Evolutionary conservation across 2,888 invertebrate species (phyloP), one percentile per base, ranked within the genome.

Genomic region (Scaptomyza cyrtandrae): DNA sequence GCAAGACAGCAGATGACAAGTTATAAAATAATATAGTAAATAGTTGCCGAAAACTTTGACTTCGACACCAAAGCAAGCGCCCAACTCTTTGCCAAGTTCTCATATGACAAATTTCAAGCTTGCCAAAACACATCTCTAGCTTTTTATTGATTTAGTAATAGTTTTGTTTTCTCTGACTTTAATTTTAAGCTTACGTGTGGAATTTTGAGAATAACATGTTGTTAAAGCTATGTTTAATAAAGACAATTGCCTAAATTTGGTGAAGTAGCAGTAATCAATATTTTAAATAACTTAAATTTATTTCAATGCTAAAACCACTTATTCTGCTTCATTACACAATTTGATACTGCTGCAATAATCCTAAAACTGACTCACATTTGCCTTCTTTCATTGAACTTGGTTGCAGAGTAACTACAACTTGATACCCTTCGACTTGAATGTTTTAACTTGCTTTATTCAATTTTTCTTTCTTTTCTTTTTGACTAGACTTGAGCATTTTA

Each of bases 11-110:
- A 67, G 54, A 57, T 78, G 75, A 64, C 70, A 64, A 53, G 68
- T 62, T 67, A 55, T 73, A 54, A 60, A 58, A 73, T 77, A 70
- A 54, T 72, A 54, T 44, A 75, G 58, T 70, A 65, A 57, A 53
- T 54, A 52, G 43, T 57, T 48, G 52, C 29, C 41, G 13, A 39
- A 10, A 45, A 39, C 16, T 56, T 53, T 45, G 69, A 46, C 57
- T 54, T 52, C 41, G 16, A 39, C 39, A 54, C 13, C 31, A 29
- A 11, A 11, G 14, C 54, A 19, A n/a, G 24, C 24, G 24, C 50
- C 52, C 43, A 27, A 14, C 48, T 39, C n/a, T 27, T 44, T 24
- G 5, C 27, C 45, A 46, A 46, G 39, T 41, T 56, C 14, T 13
- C 44, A 16, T 57, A 27, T 59, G 49, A 29, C 33, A 29, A 46